A percentile compares a stretch with the other conserved stretches of the same genome.
Conservation (phyloP, 2,888 invertebrate genomes). For the Diarsia mendica region DNA sequence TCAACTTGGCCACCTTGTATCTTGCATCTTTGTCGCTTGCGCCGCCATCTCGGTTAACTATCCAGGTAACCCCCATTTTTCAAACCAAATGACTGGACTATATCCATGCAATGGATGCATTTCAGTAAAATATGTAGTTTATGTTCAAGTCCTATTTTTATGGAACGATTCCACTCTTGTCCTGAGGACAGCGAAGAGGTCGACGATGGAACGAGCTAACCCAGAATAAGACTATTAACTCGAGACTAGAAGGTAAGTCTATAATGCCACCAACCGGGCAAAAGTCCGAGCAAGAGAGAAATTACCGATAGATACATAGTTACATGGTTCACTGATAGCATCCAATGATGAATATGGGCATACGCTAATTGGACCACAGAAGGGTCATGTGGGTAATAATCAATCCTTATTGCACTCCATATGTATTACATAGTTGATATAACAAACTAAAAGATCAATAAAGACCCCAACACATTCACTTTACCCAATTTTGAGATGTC, state of each 20-base stretch:
- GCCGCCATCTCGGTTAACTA: too few species aligned
- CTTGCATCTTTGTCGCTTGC: too few species aligned
- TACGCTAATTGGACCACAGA: background rate
- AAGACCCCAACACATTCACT: background rate
- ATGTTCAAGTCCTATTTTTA: background rate
- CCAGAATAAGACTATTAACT: too few species aligned
- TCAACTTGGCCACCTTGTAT: too few species aligned
- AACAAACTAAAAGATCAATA: too few species aligned
- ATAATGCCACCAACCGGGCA: background rate
- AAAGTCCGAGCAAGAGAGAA: background rate
- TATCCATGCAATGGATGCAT: background rate
- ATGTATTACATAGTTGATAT: too few species aligned
- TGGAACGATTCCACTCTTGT: too few species aligned
- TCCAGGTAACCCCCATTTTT: too few species aligned
- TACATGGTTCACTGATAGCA: background rate
- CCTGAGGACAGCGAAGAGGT: too few species aligned
- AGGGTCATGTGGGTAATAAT: background rate
- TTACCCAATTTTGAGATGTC: background rate
- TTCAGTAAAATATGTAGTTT: background rate
- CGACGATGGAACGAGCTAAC: too few species aligned
- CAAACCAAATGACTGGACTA: background rate
- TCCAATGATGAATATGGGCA: conserved; percentile 2
- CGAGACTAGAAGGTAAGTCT: background rate
- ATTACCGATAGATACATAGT: background rate
- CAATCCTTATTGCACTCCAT: too few species aligned